Evolutionary conservation across 37 sponge, comb jelly and placozoan species (phyloP).

Genomic region (Diacarnus erythraeanus): DNA sequence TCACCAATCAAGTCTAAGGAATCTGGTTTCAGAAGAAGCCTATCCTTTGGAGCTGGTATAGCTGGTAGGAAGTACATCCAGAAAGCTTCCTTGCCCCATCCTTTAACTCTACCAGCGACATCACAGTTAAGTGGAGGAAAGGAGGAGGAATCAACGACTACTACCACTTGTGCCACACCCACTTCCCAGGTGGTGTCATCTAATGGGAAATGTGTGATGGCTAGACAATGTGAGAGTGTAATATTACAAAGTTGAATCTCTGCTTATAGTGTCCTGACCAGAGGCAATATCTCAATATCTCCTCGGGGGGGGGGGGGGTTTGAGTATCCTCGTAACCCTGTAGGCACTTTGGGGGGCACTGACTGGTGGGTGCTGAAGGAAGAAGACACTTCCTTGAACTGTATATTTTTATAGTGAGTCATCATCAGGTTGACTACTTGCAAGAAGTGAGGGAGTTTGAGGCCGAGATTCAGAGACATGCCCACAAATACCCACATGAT

Average conservation of each 20-base stretch:
- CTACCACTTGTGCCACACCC: neutral
- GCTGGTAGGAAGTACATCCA: no score
- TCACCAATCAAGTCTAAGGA: conserved; percentile 22
- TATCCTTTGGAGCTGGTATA: conserved; percentile 49
- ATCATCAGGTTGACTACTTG: conserved; percentile 48
- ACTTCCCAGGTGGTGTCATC: neutral
- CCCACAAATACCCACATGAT: conserved; percentile 70
- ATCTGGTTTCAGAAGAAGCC: conserved; percentile 44
- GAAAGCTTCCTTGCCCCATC: neutral
- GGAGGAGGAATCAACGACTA: neutral
- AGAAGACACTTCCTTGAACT: no score
- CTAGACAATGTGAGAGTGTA: conserved; percentile 45
- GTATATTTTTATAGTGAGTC: conserved; percentile 26
- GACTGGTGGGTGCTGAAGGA: no score
- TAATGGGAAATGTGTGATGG: conserved; percentile 21
- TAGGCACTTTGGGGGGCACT: no score
- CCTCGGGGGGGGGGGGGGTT: no score
- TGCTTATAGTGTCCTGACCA: no score
- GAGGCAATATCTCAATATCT: no score
- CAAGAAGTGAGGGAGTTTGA: conserved; percentile 72
- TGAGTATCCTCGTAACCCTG: no score
- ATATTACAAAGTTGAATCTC: no score
- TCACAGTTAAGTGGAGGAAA: neutral
- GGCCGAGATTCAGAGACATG: conserved; percentile 46
- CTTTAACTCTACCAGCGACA: neutral